phyloP scores from a whole-genome alignment of 2,888 invertebrate species.

The Synergus laeviventris region DNA sequence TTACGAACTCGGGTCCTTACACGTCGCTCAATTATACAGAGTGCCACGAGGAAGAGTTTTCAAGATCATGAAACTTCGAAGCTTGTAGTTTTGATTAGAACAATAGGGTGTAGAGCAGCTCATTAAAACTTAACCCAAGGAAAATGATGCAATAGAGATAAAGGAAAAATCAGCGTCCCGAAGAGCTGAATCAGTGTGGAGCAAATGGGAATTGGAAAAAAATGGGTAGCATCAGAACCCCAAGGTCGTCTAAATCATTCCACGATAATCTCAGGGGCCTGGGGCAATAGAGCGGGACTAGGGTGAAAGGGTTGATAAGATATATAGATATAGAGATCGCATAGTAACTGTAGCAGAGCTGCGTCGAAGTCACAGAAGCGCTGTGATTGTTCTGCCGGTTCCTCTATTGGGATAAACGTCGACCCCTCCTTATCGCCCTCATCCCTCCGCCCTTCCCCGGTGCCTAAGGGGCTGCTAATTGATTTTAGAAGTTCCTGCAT shows the following conservation, averaged over 20 bases:
- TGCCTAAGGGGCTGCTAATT: conserved; percentile 73
- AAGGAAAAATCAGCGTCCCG: background rate
- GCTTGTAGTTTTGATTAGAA: background rate
- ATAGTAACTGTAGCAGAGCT: conserved; percentile 13
- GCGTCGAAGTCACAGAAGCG: conserved; percentile 58
- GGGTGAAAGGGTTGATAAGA: conserved; percentile 56
- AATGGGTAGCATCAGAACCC: conserved; percentile 48
- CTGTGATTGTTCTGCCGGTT: conserved; percentile 68
- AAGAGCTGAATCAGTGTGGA: background rate
- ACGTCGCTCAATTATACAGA: conserved; percentile 6
- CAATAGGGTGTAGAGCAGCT: background rate
- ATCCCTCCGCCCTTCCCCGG: conserved; percentile 55
- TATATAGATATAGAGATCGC: conserved; percentile 35
- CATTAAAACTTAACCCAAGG: background rate
- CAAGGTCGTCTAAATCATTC: conserved; percentile 59
- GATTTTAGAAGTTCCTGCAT: conserved; percentile 73
- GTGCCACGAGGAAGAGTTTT: background rate
- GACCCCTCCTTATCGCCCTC: conserved; percentile 64
- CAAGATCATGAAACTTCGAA: background rate
- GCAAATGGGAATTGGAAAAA: conserved; percentile 43
- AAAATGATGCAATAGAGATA: too few relatives aligned
- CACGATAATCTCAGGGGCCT: conserved; percentile 57
- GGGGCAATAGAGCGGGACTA: conserved; percentile 49
- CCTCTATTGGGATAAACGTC: conserved; percentile 69
- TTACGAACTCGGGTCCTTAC: background rate